Conservation (phyloP, 2,113 vertebrate species). For the Pelmatolapia mariae region DNA sequence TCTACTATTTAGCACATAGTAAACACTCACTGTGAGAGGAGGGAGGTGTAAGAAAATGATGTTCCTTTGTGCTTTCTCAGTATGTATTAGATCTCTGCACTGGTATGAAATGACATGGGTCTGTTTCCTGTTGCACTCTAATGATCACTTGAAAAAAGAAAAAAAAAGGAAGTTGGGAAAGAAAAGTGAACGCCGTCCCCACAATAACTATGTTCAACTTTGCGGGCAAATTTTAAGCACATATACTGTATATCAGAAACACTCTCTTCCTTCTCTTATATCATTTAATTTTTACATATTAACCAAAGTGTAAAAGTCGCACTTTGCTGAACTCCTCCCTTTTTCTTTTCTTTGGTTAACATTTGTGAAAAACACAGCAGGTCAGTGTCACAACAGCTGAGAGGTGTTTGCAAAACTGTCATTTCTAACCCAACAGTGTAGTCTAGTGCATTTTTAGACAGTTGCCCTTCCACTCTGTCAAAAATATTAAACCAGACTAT, state of each 20-base stretch:
- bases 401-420: neutral
- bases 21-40: conserved; percentile 17
- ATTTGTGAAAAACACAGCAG: neutral
- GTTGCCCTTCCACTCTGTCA: neutral
- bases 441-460: neutral
- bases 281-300: neutral
- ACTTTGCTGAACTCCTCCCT: neutral
- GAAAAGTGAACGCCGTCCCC: neutral
- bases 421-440: neutral
- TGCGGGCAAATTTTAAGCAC: neutral
- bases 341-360: neutral
- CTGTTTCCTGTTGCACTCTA: conserved; percentile 53
- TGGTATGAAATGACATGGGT: neutral
- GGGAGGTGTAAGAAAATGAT: neutral
- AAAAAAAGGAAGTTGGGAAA: conserved; percentile 26
- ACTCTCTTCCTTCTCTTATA: neutral
- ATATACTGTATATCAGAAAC: neutral
- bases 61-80: neutral
- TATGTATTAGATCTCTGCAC: neutral
- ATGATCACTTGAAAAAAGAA: neutral
- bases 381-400: neutral
- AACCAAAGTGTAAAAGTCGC: neutral
- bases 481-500: neutral
- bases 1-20: neutral
- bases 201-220: neutral